Percentiles rank a stretch among this genome's conserved stretches.
phyloP scores from a whole-genome alignment of 1,140 invertebrate genomes.

The Pararge aegeria region DNA sequence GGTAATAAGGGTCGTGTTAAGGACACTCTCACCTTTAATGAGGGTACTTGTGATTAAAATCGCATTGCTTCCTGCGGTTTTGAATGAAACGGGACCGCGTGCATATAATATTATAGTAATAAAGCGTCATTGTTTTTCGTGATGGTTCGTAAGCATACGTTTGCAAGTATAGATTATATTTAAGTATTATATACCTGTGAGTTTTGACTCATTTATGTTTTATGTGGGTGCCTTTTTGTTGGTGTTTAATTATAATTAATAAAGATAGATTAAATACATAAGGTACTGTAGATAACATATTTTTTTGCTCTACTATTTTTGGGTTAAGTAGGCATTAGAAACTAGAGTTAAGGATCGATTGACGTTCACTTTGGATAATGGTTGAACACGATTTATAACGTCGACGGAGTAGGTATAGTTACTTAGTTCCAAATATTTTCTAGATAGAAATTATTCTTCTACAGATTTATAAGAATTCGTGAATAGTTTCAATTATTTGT shows the following conservation, averaged over 20 bases:
- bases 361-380: no score
- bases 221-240: neutral
- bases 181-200: constrained; percentile 7
- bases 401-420: no score
- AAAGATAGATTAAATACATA: no score
- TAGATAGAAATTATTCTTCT: no score
- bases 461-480: neutral
- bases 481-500: neutral
- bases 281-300: no score
- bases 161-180: constrained; percentile 10
- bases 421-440: no score
- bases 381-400: no score
- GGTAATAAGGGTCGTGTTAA: constrained; percentile 31
- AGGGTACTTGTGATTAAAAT: constrained; percentile 51
- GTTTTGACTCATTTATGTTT: constrained; percentile 6
- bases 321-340: no score
- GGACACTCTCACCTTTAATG: constrained; percentile 20
- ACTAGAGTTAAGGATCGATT: no score
- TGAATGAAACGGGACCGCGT: constrained; percentile 40
- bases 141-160: constrained; percentile 23
- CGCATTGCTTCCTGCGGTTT: constrained; percentile 54
- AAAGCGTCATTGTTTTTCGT: constrained; percentile 28
- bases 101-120: constrained; percentile 34
- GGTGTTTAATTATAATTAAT: no score
- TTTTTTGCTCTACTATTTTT: no score